Evolutionary conservation across 2,888 invertebrate genomes (phyloP).

Genomic region (Bimastos eiseni): DNA sequence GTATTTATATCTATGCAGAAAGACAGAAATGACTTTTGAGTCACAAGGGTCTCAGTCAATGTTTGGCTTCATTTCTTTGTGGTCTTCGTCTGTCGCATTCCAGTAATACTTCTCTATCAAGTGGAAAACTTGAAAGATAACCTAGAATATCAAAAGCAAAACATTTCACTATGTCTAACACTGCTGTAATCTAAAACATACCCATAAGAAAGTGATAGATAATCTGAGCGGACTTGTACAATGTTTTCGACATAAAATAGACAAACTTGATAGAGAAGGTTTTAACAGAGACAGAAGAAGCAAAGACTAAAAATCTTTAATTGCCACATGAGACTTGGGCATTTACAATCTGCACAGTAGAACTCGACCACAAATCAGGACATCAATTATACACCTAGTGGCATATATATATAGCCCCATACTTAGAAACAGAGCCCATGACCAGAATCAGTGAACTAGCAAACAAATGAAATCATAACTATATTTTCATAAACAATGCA

Average conservation of each 20-base stretch:
- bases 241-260: not conserved
- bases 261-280: not conserved
- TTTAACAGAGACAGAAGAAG: not conserved
- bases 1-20: not conserved
- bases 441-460: not conserved
- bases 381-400: not conserved
- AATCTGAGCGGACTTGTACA: too few relatives aligned
- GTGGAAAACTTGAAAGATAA: conserved; percentile 34
- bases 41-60: not conserved
- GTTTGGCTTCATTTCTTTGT: not conserved
- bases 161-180: not conserved
- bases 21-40: not conserved
- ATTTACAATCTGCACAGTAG: not conserved
- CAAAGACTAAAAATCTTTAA: not conserved
- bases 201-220: too few relatives aligned
- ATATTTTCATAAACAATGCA: not conserved
- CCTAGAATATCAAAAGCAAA: conserved; percentile 33
- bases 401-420: not conserved
- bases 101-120: conserved; percentile 33
- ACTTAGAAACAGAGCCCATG: not conserved
- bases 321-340: not conserved
- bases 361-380: too few relatives aligned
- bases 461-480: not conserved
- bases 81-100: not conserved
- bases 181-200: too few relatives aligned